Conservation (phyloP, 1,140 invertebrate genomes). For the Ceratina japonica region DNA sequence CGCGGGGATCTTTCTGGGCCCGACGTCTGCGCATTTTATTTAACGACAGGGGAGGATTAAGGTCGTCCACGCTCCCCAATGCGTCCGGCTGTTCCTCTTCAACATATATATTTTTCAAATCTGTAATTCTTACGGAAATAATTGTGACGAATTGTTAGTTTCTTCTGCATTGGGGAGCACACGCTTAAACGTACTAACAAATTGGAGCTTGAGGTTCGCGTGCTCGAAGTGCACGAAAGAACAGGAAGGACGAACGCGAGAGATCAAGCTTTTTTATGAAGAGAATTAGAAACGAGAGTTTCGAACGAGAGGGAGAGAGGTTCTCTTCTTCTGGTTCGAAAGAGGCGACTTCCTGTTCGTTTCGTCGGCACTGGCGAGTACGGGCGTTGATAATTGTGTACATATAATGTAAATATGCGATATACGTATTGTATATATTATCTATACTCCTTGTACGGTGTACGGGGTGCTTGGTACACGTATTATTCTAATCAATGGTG, state of each 20-base stretch:
- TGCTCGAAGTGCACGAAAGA: conserved; percentile 55
- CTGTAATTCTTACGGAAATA: no score
- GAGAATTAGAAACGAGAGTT: no score
- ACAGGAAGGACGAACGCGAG: conserved; percentile 3
- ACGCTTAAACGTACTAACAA: conserved; percentile 46
- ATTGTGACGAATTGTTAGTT: background rate
- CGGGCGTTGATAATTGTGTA: conserved; percentile 36
- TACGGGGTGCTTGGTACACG: conserved; percentile 57
- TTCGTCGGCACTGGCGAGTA: conserved; percentile 56
- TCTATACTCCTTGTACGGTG: conserved; percentile 52
- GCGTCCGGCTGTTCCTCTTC: background rate
- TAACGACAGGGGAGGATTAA: conserved; percentile 23
- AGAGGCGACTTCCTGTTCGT: conserved; percentile 49
- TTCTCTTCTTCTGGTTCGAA: no score
- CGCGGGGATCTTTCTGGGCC: background rate
- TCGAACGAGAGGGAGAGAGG: no score
- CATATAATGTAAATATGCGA: conserved; percentile 40
- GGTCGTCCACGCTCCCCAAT: conserved; percentile 9
- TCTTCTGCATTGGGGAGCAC: conserved; percentile 20
- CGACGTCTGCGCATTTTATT: conserved; percentile 17
- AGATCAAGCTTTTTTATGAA: no score
- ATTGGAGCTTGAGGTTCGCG: conserved; percentile 29
- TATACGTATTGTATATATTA: conserved; percentile 25
- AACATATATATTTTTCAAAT: no score
- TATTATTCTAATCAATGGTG: conserved; percentile 79